phyloP scores from a whole-genome alignment of 2,113 vertebrate species.

The Phrynocephalus versicolor region DNA sequence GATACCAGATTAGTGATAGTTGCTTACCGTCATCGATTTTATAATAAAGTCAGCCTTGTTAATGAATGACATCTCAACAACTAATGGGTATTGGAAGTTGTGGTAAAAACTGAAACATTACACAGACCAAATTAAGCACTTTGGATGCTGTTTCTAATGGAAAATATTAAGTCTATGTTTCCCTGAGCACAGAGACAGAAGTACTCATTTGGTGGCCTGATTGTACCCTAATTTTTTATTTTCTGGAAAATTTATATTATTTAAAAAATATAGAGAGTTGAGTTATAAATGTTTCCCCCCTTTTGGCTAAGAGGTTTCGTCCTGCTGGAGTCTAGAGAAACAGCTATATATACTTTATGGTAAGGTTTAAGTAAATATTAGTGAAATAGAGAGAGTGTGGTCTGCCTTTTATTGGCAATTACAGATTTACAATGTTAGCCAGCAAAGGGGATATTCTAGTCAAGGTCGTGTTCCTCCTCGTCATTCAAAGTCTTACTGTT shows the following conservation, averaged over 20 bases:
- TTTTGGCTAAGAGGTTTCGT: slow-evolving; percentile 60
- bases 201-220: neutral
- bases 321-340: slow-evolving; percentile 68
- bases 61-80: neutral
- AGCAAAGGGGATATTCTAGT: slow-evolving; percentile 54
- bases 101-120: neutral
- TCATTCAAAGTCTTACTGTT: slow-evolving; percentile 59
- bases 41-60: neutral
- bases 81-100: neutral
- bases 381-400: slow-evolving; percentile 64
- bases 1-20: neutral
- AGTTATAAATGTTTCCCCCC: slow-evolving; percentile 49
- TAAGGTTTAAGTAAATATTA: slow-evolving; percentile 73
- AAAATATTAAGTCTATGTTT: neutral
- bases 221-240: slow-evolving; percentile 25
- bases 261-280: slow-evolving; percentile 63
- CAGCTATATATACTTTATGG: slow-evolving; percentile 62
- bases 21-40: neutral
- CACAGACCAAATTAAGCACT: neutral
- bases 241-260: slow-evolving; percentile 27
- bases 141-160: neutral
- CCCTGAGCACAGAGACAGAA: neutral
- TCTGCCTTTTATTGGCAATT: slow-evolving; percentile 72
- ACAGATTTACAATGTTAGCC: slow-evolving; percentile 67
- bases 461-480: slow-evolving; percentile 59